A percentile compares a stretch with the other conserved stretches of the same genome.
Conservation (phyloP, 1,140 invertebrate species). For the Procambarus clarkii region DNA sequence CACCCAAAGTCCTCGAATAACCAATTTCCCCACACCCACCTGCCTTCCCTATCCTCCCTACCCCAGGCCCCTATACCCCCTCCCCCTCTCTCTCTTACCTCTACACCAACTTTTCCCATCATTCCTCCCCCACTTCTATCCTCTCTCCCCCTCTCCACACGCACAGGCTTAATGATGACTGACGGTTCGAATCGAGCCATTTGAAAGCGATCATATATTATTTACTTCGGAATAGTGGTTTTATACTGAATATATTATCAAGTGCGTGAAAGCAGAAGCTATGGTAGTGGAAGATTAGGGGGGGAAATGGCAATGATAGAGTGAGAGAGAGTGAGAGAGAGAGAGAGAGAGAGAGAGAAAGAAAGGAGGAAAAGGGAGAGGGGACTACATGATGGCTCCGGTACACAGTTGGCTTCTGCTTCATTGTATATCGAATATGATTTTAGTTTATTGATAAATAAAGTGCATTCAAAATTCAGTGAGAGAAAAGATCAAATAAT, state of each 20-base stretch:
- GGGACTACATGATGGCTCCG: background rate
- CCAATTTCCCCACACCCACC: no score
- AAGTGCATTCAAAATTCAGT: background rate
- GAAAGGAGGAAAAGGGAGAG: background rate
- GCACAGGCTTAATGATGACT: no score
- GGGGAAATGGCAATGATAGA: background rate
- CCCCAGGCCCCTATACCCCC: no score
- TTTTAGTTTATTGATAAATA: background rate
- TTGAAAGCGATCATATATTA: no score
- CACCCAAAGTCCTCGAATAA: no score
- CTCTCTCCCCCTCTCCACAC: background rate
- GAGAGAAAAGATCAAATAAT: background rate
- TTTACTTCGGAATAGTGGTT: no score
- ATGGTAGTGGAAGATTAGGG: background rate
- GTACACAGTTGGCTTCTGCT: background rate
- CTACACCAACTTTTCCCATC: no score
- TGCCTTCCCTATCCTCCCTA: no score
- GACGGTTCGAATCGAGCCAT: no score
- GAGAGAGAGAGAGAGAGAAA: background rate
- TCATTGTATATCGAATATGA: background rate
- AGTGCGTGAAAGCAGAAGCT: background rate
- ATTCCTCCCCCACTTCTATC: no score
- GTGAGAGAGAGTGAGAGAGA: background rate
- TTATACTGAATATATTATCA: no score
- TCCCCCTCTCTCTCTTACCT: no score